Percentiles rank a stretch among this genome's conserved stretches.
These are phyloP conservation scores for Caenorhabditis drosophilae DNA, from an alignment of 2,888 invertebrate species.

Conservation along the genomic window DNA sequence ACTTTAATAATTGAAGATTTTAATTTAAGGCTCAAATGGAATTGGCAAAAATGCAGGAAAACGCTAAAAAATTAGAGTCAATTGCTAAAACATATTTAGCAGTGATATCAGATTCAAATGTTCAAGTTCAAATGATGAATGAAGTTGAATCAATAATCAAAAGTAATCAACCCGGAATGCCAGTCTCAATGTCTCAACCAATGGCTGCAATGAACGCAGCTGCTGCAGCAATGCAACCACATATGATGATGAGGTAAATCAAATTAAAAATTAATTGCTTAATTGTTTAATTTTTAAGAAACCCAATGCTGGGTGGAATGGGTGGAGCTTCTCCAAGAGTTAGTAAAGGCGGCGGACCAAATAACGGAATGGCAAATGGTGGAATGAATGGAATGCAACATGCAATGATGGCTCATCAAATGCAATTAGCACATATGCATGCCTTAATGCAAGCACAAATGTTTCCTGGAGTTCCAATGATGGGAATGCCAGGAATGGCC, in stretches of 20 bases:
- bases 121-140: conserved; percentile 21
- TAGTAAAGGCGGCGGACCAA: conserved; percentile 26
- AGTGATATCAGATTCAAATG: conserved; percentile 5
- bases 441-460: conserved; percentile 25
- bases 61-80: conserved; percentile 13
- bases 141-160: not conserved
- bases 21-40: conserved; percentile 13
- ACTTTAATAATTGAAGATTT: not conserved
- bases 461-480: conserved; percentile 19
- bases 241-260: conserved; percentile 29
- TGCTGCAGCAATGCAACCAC: conserved; percentile 27
- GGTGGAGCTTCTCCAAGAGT: conserved; percentile 18
- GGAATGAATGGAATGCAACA: conserved; percentile 10
- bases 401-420: conserved; percentile 18
- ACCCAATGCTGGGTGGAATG: conserved; percentile 27
- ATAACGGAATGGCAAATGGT: conserved; percentile 15
- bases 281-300: no score
- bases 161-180: not conserved
- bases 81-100: conserved; percentile 11
- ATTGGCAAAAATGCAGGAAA: conserved; percentile 12
- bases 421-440: conserved; percentile 12
- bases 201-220: conserved; percentile 9
- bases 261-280: not conserved
- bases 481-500: conserved; percentile 27
- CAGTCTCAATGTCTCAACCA: conserved; percentile 4